Evolutionary conservation across 2,888 invertebrate species (phyloP), one percentile per base, ranked within the genome.

Genomic region (Nymphalis c-album): DNA sequence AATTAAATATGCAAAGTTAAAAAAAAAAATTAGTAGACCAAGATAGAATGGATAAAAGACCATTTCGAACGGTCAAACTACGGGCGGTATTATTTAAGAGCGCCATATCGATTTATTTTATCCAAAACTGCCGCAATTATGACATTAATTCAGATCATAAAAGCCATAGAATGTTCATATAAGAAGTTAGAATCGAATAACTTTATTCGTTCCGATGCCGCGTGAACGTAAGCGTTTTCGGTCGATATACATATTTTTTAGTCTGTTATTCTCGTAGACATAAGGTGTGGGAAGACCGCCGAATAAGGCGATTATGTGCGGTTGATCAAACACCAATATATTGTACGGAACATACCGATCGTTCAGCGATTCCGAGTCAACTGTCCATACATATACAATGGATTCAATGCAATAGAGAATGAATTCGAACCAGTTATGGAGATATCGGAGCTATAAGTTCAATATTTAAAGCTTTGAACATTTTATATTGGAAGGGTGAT

Each of bases 111-210:
- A 90, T 90, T 90, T 88, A 90, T 88, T 88, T 89, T 88, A 90
- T 90, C 82, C 85, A 80, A 88, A 85, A 89, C 86, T 84, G 85
- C 86, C 85, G 82, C 88, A 90, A 90, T 91, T 90, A 90, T 90
- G 88, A 88, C 90, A 89, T 90, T 90, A 91, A 90, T 85, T 87
- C 85, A 82, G 86, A 85, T 86, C 86, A 85, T 89, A 89, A 88
- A 84, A 85, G 81, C 85, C 78, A 86, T 88, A 81, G 82, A 85
- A 86, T 85, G 84, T 85, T 85, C 86, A 85, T 86, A 87, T 83
- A 82, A 78, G 82, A 87, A 81, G 84, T 86, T 87, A 84, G 84
- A 85, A 80, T 84, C 83, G 82, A 87, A 89, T 90, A 88, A 85
- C 90, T 89, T 89, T 85, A 91, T 84, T 78, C 75, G 75, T 69